Evolutionary conservation across 2,797 vertebrate genomes (phyloP), one percentile per base, ranked within the genome.

Genomic region (Falco rusticolus): DNA sequence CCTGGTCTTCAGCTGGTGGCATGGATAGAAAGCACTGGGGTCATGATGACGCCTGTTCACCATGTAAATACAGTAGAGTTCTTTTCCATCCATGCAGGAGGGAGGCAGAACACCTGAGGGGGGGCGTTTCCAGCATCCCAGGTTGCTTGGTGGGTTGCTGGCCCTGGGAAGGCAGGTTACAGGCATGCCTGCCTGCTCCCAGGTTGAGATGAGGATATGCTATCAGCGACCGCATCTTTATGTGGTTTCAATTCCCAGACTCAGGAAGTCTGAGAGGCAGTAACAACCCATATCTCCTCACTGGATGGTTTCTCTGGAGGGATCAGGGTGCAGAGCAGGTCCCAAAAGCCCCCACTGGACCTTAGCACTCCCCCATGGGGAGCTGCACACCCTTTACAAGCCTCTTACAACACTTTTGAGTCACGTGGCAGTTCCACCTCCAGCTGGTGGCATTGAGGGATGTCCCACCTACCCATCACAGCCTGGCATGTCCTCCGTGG

Each of bases 281-380:
- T 51, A 33, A 60, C 31, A 45, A 56, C 25, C 3, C 5, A 4
- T 5, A 12, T 75, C 34, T 50, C 37, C 22, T 7, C 72, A 45
- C 28, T 3, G 10, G 4, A 16, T 45, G 48, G 34, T 71, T 78
- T 80, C 71, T 80, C 48, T 19, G 76, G 53, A 50, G 34, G 0
- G 0, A 77, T 2, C 1, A 2, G 37, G 63, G 20, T 24, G 29
- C 41, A 80, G 68, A 83, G 37, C 0, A 0, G 24, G 22, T 77
- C 29, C 25, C 61, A 11, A n/a, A 71, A 72, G 2, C 28, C 8
- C 9, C 11, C 50, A 24, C 22, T 29, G 20, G 18, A 47, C 41
- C 28, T 81, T 16, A 5, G 26, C 47, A 14, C 48, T 87, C 21
- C 21, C 17, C 51, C 7, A 25, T 3, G 28, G 37, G 25, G 43